Base-by-base conservation (phyloP, 2,113 vertebrate genomes). In the Chelonoidis abingdonii region DNA sequence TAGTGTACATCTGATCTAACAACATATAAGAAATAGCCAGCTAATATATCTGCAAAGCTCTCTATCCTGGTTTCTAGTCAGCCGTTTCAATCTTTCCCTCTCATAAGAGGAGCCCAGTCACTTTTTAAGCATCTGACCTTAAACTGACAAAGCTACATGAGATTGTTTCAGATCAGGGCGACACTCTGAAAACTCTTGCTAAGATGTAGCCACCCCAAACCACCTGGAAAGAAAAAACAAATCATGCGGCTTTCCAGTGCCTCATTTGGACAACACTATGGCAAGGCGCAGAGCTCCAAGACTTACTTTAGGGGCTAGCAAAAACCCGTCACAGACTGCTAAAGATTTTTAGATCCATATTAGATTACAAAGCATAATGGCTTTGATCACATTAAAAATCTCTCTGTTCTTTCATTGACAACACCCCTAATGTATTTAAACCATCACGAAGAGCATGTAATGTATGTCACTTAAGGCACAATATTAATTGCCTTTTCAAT, bases 61-160 rank as follows among this genome's bases (percentile, higher is more conserved):
- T 25, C 62, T 65, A 5, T 0, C 8, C 89, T 82, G 88, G 75
- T 80, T 62, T 81, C 75, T 11, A 80, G 83, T 72, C 2, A 2
- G 59, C 65, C 86, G 21, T 6, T 54, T 65, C 19, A 88, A 84
- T 65, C 81, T 76, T 35, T 86, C 83, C 62, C 82, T 79, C 56
- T 38, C 1, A 0, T 0, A 0, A 38, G 41, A 81, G 80, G 8
- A 89, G 69, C 54, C 25, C 35, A 9, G 79, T 38, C 0, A 0
- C 38, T 83, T 59, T 56, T 53, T 4, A 76, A n/a, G 14, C 2
- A 29, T 59, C 81, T 0, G 1, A 89, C 62, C 80, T 91, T 53
- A 90, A 49, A 19, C 47, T 0, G 0, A 72, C 49, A 31, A 49
- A 27, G 17, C 91, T 59, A 72, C 87, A 35, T 12, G 25, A 21